Conservation (phyloP, 1,140 invertebrate species). For the Pteromalus puparum region DNA sequence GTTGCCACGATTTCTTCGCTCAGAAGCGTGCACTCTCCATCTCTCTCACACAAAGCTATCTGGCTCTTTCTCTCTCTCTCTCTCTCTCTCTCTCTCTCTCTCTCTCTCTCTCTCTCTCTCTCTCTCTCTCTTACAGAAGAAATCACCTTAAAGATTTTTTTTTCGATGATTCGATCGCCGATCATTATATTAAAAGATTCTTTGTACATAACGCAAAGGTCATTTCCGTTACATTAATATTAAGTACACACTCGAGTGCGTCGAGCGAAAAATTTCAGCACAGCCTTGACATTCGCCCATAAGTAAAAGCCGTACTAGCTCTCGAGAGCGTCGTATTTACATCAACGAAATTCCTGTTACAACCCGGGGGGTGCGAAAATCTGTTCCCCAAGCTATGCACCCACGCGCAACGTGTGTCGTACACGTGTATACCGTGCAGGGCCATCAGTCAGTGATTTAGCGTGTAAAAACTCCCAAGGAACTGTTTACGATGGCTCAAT, state of each 20-base stretch:
- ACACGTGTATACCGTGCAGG: neutral
- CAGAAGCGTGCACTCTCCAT: too few relatives aligned
- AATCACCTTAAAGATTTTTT: constrained; percentile 39
- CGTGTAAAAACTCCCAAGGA: neutral
- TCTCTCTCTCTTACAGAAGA: too few relatives aligned
- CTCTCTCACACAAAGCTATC: too few relatives aligned
- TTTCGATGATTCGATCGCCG: constrained; percentile 26
- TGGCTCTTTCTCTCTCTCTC: too few relatives aligned
- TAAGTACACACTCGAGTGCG: too few relatives aligned
- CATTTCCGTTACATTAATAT: constrained; percentile 40
- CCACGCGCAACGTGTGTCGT: neutral
- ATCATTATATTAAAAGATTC: constrained; percentile 4
- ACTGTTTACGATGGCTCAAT: constrained; percentile 11
- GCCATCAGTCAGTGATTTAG: too few relatives aligned
- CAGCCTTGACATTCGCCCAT: neutral
- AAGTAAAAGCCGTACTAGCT: neutral
- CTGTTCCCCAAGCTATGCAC: too few relatives aligned
- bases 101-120: too few relatives aligned
- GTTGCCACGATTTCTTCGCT: too few relatives aligned
- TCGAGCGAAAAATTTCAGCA: neutral
- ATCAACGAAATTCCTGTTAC: neutral
- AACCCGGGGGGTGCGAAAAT: too few relatives aligned
- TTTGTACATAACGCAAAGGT: constrained; percentile 1
- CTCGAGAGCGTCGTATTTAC: neutral
- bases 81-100: too few relatives aligned